These are phyloP conservation scores for Megaceryle maxima DNA, from an alignment of 2,113 vertebrate species.

Conservation along the genomic window DNA sequence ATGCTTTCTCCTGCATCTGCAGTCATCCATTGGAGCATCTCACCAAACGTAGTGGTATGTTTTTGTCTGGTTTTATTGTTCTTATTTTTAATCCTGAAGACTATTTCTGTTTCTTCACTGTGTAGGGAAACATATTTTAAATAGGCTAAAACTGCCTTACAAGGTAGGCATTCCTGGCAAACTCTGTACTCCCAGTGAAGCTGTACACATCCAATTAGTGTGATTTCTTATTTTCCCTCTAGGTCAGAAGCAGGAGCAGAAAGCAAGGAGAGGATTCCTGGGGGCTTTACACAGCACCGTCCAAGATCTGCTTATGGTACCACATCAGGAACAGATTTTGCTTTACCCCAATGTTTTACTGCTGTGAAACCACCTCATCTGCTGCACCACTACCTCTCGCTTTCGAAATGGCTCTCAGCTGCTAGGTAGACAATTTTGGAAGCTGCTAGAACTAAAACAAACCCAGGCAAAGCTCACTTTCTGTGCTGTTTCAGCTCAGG, in stretches of 20 bases:
- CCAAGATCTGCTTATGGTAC: background rate
- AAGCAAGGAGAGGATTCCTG: background rate
- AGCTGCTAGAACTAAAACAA: background rate
- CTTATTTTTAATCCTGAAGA: background rate
- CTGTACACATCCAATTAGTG: background rate
- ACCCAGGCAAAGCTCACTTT: background rate
- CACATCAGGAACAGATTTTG: background rate
- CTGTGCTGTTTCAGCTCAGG: rapidly evolving
- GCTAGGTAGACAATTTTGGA: background rate
- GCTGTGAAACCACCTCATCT: background rate
- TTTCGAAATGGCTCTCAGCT: background rate
- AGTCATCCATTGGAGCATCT: background rate
- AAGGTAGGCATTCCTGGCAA: background rate
- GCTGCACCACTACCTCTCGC: background rate
- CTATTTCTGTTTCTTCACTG: background rate
- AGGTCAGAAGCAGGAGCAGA: background rate
- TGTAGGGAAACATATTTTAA: background rate
- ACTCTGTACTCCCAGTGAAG: background rate
- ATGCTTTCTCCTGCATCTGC: background rate
- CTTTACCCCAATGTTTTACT: background rate
- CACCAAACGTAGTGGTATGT: too few species aligned
- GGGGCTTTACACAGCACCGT: rapidly evolving
- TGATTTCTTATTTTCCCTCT: background rate
- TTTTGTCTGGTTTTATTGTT: background rate
- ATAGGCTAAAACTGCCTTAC: background rate